phyloP scores from a whole-genome alignment of 2,797 vertebrate species.

The Falco columbarius region DNA sequence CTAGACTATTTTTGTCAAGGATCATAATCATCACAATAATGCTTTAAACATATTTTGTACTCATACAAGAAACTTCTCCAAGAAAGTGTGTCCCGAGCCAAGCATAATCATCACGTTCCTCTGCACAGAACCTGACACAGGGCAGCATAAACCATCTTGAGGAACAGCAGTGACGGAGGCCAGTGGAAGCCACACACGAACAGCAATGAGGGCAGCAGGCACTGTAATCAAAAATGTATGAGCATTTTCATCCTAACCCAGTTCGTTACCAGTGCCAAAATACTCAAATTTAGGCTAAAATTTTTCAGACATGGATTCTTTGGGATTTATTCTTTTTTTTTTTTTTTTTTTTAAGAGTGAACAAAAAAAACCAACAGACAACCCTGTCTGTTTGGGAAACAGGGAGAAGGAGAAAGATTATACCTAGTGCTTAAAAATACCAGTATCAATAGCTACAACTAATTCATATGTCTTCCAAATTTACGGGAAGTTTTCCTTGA shows the following conservation, averaged over 20 bases:
- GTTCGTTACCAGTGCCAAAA: not conserved
- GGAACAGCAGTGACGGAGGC: not conserved
- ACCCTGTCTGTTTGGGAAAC: rapidly evolving
- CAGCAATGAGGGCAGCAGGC: not conserved
- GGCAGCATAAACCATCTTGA: not conserved
- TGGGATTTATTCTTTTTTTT: not conserved
- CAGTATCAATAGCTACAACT: not conserved
- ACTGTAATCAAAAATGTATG: not conserved
- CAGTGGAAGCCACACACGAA: not conserved
- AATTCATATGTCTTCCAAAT: not conserved
- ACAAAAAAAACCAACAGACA: not conserved
- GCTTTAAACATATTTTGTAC: not conserved
- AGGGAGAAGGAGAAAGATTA: not conserved
- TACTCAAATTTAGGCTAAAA: not conserved
- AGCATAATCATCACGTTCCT: not conserved
- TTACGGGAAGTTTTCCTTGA: not conserved
- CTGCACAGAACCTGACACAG: not conserved
- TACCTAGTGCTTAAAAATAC: not conserved
- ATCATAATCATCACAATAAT: not conserved
- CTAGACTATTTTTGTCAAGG: constrained; percentile 46
- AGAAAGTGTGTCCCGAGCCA: not conserved
- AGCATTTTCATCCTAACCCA: not conserved
- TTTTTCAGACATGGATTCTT: not conserved
- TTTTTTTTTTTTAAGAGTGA: not conserved
- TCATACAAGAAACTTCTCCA: constrained; percentile 8